A percentile compares a stretch with the other conserved stretches of the same genome.
Conservation (phyloP, 2,888 invertebrate species). For the Eupithecia subumbrata region DNA sequence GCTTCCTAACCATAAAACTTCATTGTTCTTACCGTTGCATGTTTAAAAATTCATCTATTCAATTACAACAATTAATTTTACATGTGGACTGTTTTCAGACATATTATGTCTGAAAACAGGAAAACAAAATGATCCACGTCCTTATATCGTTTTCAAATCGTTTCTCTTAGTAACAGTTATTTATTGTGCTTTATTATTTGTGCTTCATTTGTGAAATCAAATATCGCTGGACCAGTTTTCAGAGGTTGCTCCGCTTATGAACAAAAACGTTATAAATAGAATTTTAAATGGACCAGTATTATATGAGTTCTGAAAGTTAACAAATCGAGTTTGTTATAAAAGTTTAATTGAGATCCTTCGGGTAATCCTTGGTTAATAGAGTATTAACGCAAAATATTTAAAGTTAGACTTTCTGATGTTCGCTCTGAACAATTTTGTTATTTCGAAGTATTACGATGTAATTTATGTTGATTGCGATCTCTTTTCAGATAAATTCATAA, state of each 20-base stretch:
- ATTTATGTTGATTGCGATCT: neutral
- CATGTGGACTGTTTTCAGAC: too few relatives aligned
- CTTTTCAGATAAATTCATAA: neutral
- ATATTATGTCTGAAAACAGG: too few relatives aligned
- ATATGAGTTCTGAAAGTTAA: slow-evolving; percentile 40
- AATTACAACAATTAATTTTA: too few relatives aligned
- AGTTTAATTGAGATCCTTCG: slow-evolving; percentile 40
- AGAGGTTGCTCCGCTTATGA: slow-evolving; percentile 25
- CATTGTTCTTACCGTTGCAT: too few relatives aligned
- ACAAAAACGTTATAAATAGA: slow-evolving; percentile 36
- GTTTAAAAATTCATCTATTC: too few relatives aligned
- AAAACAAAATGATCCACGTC: neutral
- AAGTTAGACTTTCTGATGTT: slow-evolving; percentile 25
- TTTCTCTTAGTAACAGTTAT: neutral
- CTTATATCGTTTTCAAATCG: slow-evolving; percentile 23
- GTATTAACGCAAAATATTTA: slow-evolving; percentile 32
- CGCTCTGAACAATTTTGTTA: neutral
- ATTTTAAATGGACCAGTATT: slow-evolving; percentile 32
- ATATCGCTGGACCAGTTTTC: slow-evolving; percentile 29
- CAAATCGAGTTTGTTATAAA: slow-evolving; percentile 40
- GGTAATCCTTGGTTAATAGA: slow-evolving; percentile 39
- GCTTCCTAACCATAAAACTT: too few relatives aligned
- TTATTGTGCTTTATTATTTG: slow-evolving; percentile 23
- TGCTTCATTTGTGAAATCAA: slow-evolving; percentile 31
- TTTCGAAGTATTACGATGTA: neutral